phyloP scores from a whole-genome alignment of 2,113 vertebrate species.

The Centropristis striata region DNA sequence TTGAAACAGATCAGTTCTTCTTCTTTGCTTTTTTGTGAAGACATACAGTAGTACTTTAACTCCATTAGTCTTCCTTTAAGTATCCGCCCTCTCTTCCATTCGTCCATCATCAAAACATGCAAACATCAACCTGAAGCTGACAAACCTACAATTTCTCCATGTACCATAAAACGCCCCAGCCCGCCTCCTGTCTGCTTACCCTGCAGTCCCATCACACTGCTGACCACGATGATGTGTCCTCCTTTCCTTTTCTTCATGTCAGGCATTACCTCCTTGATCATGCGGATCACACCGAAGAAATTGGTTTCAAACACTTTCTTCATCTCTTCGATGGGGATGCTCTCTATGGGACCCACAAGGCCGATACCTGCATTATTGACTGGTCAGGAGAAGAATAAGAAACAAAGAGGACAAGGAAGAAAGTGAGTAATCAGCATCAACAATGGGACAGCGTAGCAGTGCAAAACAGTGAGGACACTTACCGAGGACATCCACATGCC shows the following conservation, averaged over 20 bases:
- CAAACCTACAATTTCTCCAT: constrained; percentile 15
- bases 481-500: constrained; percentile 90
- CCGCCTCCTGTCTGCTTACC: constrained; percentile 62
- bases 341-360: constrained; percentile 84
- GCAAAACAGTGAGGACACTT: constrained; percentile 41
- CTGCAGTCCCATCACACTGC: constrained; percentile 86
- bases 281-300: constrained; percentile 83
- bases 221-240: constrained; percentile 85
- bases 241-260: constrained; percentile 84
- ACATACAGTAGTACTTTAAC: neutral
- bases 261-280: constrained; percentile 86
- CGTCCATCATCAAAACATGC: neutral
- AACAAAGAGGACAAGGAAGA: neutral
- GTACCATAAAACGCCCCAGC: neutral
- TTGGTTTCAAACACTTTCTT: constrained; percentile 86
- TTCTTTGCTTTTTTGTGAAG: neutral
- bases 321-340: constrained; percentile 85
- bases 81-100: constrained; percentile 8
- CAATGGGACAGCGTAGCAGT: neutral
- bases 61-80: constrained; percentile 8
- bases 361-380: constrained; percentile 86
- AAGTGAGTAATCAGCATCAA: neutral
- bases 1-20: neutral
- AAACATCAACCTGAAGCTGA: constrained; percentile 8
- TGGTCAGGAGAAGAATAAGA: constrained; percentile 27